Evolutionary conservation across 2,113 vertebrate species (phyloP), one percentile per base, ranked within the genome.

Genomic region (Caracal caracal): DNA sequence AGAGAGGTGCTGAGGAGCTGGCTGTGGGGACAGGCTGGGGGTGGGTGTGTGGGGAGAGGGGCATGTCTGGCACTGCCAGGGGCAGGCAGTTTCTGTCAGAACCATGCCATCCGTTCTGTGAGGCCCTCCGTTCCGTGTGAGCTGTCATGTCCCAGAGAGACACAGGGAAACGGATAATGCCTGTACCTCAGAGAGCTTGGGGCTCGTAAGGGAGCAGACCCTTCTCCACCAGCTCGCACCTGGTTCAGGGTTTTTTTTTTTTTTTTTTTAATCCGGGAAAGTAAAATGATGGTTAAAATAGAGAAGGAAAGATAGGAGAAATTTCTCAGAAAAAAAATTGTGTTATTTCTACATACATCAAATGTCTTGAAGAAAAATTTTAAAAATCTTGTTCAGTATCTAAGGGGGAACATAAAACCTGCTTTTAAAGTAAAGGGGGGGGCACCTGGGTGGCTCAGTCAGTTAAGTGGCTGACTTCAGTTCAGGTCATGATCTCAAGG

Each of bases 241-340:
- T n/a, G 24, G 17, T 6, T 75, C 17, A 59, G 20, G 47, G 13
- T 16, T 71, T 53, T 5, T 15, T 85, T 81, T 8, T 84, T 81
- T 80, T 20, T 71, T 53, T 8, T 26, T 85, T 80, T 11, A 71
- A 86, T 80, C 43, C 30, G n/a, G 37, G 8, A 66, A 68, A 59
- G 47, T 59, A 66, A 59, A 94, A 59, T 90, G 92, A 47, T 53
- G 65, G 22, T 56, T 94, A 43, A 79, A 70, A 79, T 24, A 73
- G 33, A 65, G 43, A 81, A 73, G 53, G 70, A 70, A 61, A 59
- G n/a, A 40, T 37, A 33, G 66, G 37, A 53, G 37, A 24, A 30
- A 26, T 22, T 30, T 79, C 80, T 66, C 43, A 33, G 61, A 90
- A 80, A 66, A 90, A 90, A 51, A 49, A 35, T 65, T 40, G 24